A percentile compares a stretch with the other conserved stretches of the same genome.
These are phyloP conservation scores for Cathartes aura DNA, from an alignment of 2,113 vertebrate genomes.

Conservation along the genomic window DNA sequence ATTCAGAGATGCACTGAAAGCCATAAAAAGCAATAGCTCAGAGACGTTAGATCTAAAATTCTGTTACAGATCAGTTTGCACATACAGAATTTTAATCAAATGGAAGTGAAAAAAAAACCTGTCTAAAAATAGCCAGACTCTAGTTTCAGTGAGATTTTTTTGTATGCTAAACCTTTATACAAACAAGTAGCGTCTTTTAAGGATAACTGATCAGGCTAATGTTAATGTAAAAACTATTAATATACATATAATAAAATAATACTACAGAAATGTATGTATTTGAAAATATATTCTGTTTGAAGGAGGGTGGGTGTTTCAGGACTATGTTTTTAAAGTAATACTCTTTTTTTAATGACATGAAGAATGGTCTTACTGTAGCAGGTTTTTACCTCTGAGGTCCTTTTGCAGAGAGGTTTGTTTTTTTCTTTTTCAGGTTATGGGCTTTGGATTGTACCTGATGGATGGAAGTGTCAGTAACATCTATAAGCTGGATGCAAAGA, in stretches of 20 bases:
- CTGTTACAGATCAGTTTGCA: background rate
- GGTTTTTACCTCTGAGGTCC: background rate
- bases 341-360: background rate
- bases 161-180: background rate
- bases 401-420: background rate
- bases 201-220: background rate
- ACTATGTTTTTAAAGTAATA: background rate
- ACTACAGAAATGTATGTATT: background rate
- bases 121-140: background rate
- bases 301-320: background rate
- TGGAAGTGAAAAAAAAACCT: background rate
- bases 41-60: background rate
- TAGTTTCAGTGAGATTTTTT: background rate
- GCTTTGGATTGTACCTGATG: constrained; percentile 97
- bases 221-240: background rate
- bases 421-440: constrained; percentile 89
- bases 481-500: constrained; percentile 97
- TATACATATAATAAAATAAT: background rate
- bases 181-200: background rate
- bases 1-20: background rate
- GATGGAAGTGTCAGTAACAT: constrained; percentile 96
- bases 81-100: background rate
- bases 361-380: background rate
- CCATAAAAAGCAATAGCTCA: background rate
- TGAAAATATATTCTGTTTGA: background rate